phyloP scores from a whole-genome alignment of 2,888 invertebrate species.

The Clusia tigrina region DNA sequence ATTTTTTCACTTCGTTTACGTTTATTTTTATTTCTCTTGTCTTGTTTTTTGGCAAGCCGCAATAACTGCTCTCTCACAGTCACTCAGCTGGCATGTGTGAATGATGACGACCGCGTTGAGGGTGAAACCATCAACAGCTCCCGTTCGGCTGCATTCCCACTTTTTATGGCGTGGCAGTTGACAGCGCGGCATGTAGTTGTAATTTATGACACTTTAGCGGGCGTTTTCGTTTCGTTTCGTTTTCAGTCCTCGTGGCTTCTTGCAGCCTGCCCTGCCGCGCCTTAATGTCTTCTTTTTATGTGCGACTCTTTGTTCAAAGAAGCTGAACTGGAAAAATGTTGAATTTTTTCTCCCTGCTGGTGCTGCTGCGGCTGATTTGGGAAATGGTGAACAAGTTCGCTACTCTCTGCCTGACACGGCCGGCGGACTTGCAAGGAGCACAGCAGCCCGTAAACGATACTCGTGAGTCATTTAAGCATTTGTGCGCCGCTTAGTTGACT shows the following conservation, averaged over 20 bases:
- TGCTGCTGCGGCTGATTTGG: not conserved
- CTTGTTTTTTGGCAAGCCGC: not conserved
- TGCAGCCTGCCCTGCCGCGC: too few relatives aligned
- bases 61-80: not conserved
- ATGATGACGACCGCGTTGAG: not conserved
- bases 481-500: not conserved
- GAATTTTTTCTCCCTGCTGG: not conserved
- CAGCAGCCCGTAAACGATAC: not conserved
- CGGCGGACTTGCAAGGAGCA: not conserved
- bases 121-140: not conserved
- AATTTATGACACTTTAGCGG: conserved; percentile 43
- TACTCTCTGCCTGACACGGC: not conserved
- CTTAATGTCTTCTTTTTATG: too few relatives aligned
- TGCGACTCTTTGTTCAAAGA: not conserved
- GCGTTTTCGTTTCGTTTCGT: conserved; percentile 37
- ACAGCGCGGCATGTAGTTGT: conserved; percentile 55
- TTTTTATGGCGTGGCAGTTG: conserved; percentile 39
- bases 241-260: conserved; percentile 17
- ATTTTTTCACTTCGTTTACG: not conserved
- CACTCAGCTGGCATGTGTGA: not conserved
- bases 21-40: not conserved
- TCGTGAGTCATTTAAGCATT: not conserved
- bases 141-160: not conserved
- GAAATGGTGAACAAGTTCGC: not conserved
- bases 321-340: not conserved